Evolutionary conservation across 2,113 vertebrate species (phyloP).

Genomic region (Scatophagus argus): DNA sequence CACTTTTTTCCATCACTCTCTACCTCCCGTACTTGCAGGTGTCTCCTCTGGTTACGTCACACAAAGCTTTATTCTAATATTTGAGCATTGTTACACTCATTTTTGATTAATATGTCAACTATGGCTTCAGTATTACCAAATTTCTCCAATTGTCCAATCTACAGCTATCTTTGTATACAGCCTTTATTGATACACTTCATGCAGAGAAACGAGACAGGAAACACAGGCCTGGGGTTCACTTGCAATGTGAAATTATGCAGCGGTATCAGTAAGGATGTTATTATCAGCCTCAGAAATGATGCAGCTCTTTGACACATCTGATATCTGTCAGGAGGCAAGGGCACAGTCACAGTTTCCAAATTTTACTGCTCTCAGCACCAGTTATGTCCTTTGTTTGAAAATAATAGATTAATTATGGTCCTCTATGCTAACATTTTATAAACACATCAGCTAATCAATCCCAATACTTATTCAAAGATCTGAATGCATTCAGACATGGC

Average conservation of each 20-base stretch:
- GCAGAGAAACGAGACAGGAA: slow-evolving; percentile 4
- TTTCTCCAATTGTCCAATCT: background rate
- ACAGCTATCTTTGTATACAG: background rate
- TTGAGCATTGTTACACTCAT: background rate
- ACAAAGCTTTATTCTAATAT: too few species aligned
- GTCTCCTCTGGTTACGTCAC: background rate
- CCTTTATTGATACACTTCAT: background rate
- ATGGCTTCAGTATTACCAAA: background rate
- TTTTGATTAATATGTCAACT: background rate
- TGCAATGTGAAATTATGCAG: slow-evolving; percentile 1
- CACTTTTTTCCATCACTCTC: too few species aligned
- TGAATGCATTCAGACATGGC: slow-evolving; percentile 46
- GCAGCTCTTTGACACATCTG: background rate
- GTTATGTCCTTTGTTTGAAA: background rate
- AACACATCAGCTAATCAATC: slow-evolving; percentile 19
- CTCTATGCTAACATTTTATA: background rate
- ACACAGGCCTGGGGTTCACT: background rate
- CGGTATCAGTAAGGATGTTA: slow-evolving; percentile 12
- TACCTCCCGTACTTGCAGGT: background rate
- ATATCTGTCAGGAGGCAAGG: background rate
- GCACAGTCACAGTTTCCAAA: slow-evolving; percentile 6
- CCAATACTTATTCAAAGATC: slow-evolving; percentile 17
- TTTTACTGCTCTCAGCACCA: background rate
- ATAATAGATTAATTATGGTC: background rate
- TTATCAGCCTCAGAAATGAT: slow-evolving; percentile 14